Base-by-base conservation (phyloP, 2,888 invertebrate species). In the Syrista parreyssii region DNA sequence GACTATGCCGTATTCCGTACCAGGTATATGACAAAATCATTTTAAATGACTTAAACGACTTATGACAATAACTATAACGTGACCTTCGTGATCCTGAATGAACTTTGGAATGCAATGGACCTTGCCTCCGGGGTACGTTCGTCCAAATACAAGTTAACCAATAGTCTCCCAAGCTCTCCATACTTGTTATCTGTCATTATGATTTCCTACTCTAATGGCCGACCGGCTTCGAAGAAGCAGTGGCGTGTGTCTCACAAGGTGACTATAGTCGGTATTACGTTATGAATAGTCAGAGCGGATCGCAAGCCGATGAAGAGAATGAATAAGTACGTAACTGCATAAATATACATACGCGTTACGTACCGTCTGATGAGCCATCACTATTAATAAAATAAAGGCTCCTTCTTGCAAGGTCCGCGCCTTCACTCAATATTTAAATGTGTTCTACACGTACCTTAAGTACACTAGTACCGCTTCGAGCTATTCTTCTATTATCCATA, bases 1-100 rank as follows among this genome's bases (percentile, higher is more conserved):
- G 92, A 95, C 95, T 87, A 95, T 95, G 90, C 96, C 96, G 89
- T 96, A 96, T 93, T 94, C 96, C 92, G 94, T 96, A 92, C 96
- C 96, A 96, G 96, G 96, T 96, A 95, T 35, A 68, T 80, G 34
- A 55, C 75, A 33, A 33, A 12, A 30, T 4, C n/a, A 74, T 36
- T 35, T 23, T 9, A 23, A 55, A 55, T 6, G 55, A 55, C 23
- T 23, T 23, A 9, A 55, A 55, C 23, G 9, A 55, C 9, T 23
- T 55, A 55, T 23, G 0, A 23, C 9, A 55, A 55, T 55, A 23
- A 9, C 55, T 55, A 23, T 23, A 55, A 15, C 4, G 55, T 55
- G 23, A 55, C 55, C 23, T 23, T 23, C 23, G 23, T 55, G 55
- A 55, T 55, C 23, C 23, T 6, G 23, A 55, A 55, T 55, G 55